These are phyloP conservation scores for Acanthiza pusilla DNA, from an alignment of 2,797 vertebrate species.

Conservation along the genomic window DNA sequence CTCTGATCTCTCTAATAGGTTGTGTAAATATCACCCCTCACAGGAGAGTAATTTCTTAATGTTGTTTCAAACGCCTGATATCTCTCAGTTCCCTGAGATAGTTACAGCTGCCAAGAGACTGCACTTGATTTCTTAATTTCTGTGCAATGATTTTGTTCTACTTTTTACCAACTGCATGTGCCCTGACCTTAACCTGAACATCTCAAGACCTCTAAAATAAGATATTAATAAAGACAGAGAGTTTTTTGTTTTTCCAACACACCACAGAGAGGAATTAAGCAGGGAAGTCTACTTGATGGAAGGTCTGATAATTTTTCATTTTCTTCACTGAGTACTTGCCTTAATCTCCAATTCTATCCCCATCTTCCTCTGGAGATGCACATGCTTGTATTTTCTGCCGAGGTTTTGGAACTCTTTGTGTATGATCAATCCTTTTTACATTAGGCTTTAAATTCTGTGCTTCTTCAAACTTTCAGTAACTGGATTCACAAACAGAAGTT, in stretches of 20 bases:
- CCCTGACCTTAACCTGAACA: neutral
- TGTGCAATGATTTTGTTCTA: neutral
- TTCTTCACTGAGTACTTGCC: neutral
- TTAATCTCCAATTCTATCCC: neutral
- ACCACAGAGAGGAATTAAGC: neutral
- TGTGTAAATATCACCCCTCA: neutral
- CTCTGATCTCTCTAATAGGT: neutral
- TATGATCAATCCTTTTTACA: neutral
- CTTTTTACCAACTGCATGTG: neutral
- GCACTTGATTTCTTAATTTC: slow-evolving; percentile 1
- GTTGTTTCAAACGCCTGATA: neutral
- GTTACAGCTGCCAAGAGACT: neutral
- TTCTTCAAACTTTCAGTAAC: neutral
- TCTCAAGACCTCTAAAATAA: neutral
- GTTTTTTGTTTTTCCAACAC: neutral
- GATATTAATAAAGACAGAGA: neutral
- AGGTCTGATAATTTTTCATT: neutral
- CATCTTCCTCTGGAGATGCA: neutral
- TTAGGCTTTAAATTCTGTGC: neutral
- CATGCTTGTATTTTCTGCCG: neutral
- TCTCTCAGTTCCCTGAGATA: neutral
- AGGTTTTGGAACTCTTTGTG: neutral
- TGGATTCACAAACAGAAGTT: neutral
- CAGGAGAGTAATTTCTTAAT: neutral
- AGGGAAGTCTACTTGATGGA: neutral